A percentile compares a stretch with the other conserved stretches of the same genome.
phyloP scores from a whole-genome alignment of 1,140 invertebrate species.

The Mylabris phalerata region DNA sequence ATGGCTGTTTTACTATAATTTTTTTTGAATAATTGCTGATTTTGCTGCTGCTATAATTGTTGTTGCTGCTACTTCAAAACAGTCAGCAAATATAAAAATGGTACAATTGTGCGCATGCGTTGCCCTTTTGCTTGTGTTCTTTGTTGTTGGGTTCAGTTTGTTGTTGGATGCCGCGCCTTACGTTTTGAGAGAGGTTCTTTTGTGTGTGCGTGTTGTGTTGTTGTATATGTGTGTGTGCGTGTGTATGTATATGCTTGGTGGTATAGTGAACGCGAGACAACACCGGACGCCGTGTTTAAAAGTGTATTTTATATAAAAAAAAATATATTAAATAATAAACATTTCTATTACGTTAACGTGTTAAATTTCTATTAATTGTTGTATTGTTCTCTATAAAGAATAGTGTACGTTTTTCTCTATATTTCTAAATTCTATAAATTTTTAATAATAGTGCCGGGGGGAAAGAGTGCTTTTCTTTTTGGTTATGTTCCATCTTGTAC shows the following conservation, averaged over 20 bases:
- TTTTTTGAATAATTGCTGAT: too few species aligned
- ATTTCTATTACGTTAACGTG: too few species aligned
- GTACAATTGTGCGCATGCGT: slow-evolving; percentile 20
- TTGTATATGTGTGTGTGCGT: slow-evolving; percentile 37
- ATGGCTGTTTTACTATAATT: too few species aligned
- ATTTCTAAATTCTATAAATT: neutral
- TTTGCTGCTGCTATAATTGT: too few species aligned
- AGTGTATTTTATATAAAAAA: neutral
- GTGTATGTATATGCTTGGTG: slow-evolving; percentile 17
- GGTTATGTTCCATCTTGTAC: slow-evolving; percentile 36
- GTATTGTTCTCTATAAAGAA: too few species aligned
- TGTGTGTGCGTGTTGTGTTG: slow-evolving; percentile 36
- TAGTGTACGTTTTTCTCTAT: too few species aligned
- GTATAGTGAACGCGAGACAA: slow-evolving; percentile 50
- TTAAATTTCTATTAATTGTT: too few species aligned
- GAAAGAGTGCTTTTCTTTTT: neutral
- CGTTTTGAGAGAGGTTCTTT: slow-evolving; percentile 27
- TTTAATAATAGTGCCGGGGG: neutral
- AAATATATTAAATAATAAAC: too few species aligned
- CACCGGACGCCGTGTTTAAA: slow-evolving; percentile 58
- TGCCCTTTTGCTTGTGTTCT: slow-evolving; percentile 15
- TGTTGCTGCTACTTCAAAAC: too few species aligned
- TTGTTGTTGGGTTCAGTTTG: slow-evolving; percentile 31
- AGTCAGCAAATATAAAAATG: too few species aligned
- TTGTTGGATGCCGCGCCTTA: slow-evolving; percentile 27